Percentiles rank a stretch among this genome's conserved stretches.
Evolutionary conservation across 1,140 invertebrate species (phyloP).

Genomic region (Gyrodactylus salaris): DNA sequence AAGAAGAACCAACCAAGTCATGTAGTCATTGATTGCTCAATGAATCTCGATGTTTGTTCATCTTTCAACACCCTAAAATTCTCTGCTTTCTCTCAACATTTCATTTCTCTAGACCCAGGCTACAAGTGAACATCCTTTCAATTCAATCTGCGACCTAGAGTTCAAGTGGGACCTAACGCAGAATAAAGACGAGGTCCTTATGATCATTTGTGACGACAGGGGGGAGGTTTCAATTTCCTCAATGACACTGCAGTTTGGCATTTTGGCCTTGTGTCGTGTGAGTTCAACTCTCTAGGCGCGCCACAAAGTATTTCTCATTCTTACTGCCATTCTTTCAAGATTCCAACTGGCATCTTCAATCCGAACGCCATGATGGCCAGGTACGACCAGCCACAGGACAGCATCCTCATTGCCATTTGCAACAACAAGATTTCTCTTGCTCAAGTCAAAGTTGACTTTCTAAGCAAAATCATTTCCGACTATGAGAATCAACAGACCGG

Average conservation of each 20-base stretch:
- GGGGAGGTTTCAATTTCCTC: neutral
- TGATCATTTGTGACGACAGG: neutral
- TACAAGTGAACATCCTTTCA: too few relatives aligned
- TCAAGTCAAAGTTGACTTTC: neutral
- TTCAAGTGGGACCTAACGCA: neutral
- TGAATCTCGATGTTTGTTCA: too few relatives aligned
- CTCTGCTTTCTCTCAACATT: neutral
- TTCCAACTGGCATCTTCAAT: neutral
- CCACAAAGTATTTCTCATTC: too few relatives aligned
- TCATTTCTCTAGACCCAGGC: neutral
- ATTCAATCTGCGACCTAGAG: neutral
- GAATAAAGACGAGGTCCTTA: too few relatives aligned
- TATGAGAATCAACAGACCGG: neutral
- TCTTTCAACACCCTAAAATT: too few relatives aligned
- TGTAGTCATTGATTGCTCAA: neutral
- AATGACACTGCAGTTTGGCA: neutral
- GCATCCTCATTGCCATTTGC: neutral
- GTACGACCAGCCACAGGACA: neutral
- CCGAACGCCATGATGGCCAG: neutral
- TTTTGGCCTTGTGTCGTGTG: neutral
- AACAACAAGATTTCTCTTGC: neutral
- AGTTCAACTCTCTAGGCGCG: neutral
- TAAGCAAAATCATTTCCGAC: neutral
- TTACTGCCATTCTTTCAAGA: neutral
- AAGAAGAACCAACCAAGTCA: neutral